A percentile compares a stretch with the other conserved stretches of the same genome.
Evolutionary conservation across 2,888 invertebrate genomes (phyloP).

Genomic region (Lathronympha strigana): DNA sequence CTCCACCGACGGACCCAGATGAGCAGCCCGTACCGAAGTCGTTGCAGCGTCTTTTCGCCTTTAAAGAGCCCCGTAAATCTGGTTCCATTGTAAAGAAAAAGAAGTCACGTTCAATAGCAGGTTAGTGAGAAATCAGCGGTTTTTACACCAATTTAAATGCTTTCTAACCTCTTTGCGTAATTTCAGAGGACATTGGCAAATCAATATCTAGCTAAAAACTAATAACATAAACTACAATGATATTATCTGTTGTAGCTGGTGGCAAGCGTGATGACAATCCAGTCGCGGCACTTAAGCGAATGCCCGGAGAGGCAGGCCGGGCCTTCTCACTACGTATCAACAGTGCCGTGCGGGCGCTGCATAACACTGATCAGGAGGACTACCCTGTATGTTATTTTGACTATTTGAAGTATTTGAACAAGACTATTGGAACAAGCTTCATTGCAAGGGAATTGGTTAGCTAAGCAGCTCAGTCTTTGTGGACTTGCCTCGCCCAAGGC

Average conservation of each 20-base stretch:
- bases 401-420: too few species aligned
- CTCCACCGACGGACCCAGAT: slow-evolving; percentile 88
- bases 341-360: slow-evolving; percentile 84
- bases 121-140: not conserved
- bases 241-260: not conserved
- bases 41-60: slow-evolving; percentile 85
- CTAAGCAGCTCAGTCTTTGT: too few species aligned
- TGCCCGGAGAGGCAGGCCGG: slow-evolving; percentile 85
- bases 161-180: not conserved
- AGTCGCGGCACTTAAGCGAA: slow-evolving; percentile 82
- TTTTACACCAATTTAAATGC: not conserved
- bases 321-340: slow-evolving; percentile 87
- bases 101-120: slow-evolving; percentile 43
- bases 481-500: too few species aligned
- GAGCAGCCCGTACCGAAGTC: slow-evolving; percentile 90
- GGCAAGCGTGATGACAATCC: slow-evolving; percentile 59
- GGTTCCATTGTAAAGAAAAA: slow-evolving; percentile 31
- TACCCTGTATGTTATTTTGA: slow-evolving; percentile 60
- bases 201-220: too few species aligned
- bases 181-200: not conserved
- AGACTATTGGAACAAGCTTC: too few species aligned
- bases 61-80: slow-evolving; percentile 46
- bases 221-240: too few species aligned
- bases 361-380: slow-evolving; percentile 56
- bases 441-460: too few species aligned